A percentile compares a stretch with the other conserved stretches of the same genome.
phyloP scores from a whole-genome alignment of 2,113 vertebrate genomes.

The Thunnus thynnus region DNA sequence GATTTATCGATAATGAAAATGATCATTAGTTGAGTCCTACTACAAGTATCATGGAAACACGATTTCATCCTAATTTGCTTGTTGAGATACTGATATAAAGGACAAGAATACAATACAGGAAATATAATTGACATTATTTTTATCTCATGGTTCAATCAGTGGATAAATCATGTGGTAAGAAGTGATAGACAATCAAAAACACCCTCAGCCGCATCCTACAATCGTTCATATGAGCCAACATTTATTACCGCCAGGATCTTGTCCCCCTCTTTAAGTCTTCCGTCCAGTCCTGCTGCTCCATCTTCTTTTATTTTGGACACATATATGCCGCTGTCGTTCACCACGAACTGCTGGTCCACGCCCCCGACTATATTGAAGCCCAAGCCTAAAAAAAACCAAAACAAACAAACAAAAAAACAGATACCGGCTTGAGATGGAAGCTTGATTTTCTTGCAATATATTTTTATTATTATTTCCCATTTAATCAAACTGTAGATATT shows the following conservation, averaged over 20 bases:
- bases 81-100: not conserved
- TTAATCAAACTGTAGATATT: too few species aligned
- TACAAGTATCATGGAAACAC: too few species aligned
- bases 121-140: not conserved
- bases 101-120: not conserved
- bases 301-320: slow-evolving; percentile 95
- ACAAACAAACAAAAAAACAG: not conserved
- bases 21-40: too few species aligned
- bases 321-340: slow-evolving; percentile 93
- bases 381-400: slow-evolving; percentile 85
- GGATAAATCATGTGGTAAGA: not conserved
- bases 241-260: slow-evolving; percentile 92
- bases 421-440: not conserved
- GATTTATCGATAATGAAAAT: too few species aligned
- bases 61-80: too few species aligned
- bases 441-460: too few species aligned
- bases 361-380: slow-evolving; percentile 99
- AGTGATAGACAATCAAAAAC: too few species aligned
- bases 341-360: slow-evolving; percentile 90
- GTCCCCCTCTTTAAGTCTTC: slow-evolving; percentile 94
- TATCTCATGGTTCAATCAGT: not conserved
- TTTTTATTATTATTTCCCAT: too few species aligned
- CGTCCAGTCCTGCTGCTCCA: slow-evolving; percentile 93
- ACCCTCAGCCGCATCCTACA: too few species aligned
- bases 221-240: not conserved